Evolutionary conservation across 2,888 invertebrate genomes (phyloP).

Genomic region (Eristalinus sepulchralis): DNA sequence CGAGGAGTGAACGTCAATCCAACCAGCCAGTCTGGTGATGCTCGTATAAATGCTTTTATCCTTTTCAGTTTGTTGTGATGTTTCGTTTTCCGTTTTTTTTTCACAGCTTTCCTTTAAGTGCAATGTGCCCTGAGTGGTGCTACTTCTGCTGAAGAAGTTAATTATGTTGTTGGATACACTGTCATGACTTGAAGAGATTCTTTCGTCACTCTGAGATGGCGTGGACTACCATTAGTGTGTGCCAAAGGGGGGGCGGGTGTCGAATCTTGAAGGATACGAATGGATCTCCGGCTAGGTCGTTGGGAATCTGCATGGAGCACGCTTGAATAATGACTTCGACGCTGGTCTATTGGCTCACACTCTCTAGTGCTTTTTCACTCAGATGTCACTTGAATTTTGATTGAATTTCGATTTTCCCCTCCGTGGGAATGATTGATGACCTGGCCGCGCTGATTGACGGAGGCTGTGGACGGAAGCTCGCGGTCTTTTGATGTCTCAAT

Average conservation of each 20-base stretch:
- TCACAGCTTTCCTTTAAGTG: slow-evolving; percentile 33
- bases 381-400: neutral
- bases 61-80: slow-evolving; percentile 30
- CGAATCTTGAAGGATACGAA: slow-evolving; percentile 41
- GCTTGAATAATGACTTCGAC: neutral
- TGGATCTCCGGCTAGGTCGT: slow-evolving; percentile 4
- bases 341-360: neutral
- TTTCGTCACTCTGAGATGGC: neutral
- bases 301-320: neutral
- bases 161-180: slow-evolving; percentile 35
- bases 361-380: neutral
- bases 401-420: neutral
- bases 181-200: slow-evolving; percentile 6
- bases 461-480: neutral
- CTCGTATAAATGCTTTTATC: slow-evolving; percentile 60
- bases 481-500: neutral
- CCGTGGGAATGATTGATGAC: neutral
- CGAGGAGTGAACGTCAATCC: slow-evolving; percentile 46
- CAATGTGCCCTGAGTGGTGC: slow-evolving; percentile 25
- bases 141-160: slow-evolving; percentile 29
- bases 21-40: slow-evolving; percentile 60
- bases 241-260: neutral
- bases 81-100: slow-evolving; percentile 8
- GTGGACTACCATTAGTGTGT: slow-evolving; percentile 32
- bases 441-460: neutral